Evolutionary conservation across 2,797 vertebrate genomes (phyloP).

Genomic region (Cephalopachus bancanus): DNA sequence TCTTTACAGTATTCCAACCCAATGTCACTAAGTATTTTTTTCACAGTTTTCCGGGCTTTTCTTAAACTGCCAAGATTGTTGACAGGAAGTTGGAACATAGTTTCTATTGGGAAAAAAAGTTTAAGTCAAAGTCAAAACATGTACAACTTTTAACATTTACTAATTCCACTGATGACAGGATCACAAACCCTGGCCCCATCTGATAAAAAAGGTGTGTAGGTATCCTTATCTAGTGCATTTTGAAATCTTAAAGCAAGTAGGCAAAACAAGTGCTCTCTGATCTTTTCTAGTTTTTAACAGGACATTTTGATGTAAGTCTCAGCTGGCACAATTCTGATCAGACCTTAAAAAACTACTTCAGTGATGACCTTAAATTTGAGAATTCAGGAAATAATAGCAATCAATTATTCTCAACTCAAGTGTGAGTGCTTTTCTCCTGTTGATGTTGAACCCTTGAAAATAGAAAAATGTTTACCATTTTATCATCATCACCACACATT

Average conservation of each 20-base stretch:
- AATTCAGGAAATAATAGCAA: conserved; percentile 65
- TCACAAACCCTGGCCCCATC: conserved; percentile 76
- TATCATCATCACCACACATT: conserved; percentile 33
- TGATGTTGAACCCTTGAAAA: conserved; percentile 66
- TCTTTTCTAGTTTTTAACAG: conserved; percentile 38
- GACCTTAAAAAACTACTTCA: conserved; percentile 47
- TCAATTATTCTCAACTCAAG: conserved; percentile 66
- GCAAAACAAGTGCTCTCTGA: conserved; percentile 58
- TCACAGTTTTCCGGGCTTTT: conserved; percentile 99
- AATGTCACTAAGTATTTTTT: conserved; percentile 99
- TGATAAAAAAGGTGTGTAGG: conserved; percentile 65
- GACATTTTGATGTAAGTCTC: conserved; percentile 33
- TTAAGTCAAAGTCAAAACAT: conserved; percentile 87
- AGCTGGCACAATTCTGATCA: conserved; percentile 39
- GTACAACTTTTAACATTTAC: conserved; percentile 80
- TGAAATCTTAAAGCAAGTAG: conserved; percentile 62
- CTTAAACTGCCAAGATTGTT: conserved; percentile 99
- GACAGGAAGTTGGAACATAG: conserved; percentile 99
- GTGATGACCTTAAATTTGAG: conserved; percentile 61
- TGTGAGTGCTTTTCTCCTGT: conserved; percentile 56
- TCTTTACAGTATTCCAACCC: conserved; percentile 99
- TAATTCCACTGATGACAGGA: conserved; percentile 77
- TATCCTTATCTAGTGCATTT: conserved; percentile 35
- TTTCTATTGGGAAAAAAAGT: conserved; percentile 92
- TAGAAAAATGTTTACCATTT: conserved; percentile 54